Conservation (phyloP, 2,113 vertebrate genomes). For the Anarhynchus alexandrinus region DNA sequence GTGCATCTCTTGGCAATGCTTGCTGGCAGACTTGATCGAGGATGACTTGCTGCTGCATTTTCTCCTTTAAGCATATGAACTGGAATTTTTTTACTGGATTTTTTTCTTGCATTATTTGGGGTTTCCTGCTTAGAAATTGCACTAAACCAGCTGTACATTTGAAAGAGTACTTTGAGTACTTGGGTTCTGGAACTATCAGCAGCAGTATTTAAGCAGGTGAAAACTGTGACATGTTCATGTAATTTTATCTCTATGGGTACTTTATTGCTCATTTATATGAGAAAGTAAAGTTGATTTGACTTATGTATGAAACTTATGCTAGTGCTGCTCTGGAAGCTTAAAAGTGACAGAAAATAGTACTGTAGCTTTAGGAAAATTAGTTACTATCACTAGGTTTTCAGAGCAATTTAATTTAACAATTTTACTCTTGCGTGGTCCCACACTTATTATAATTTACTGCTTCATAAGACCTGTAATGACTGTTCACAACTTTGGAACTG, state of each 20-base stretch:
- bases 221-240: neutral
- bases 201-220: neutral
- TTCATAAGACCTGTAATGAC: neutral
- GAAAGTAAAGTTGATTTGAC: neutral
- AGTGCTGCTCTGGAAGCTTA: neutral
- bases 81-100: neutral
- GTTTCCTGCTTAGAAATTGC: neutral
- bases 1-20: conserved; percentile 12
- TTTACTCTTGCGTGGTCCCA: neutral
- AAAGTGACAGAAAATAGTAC: neutral
- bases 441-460: neutral
- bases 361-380: neutral
- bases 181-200: neutral
- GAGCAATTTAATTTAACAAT: neutral
- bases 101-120: neutral
- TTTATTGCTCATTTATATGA: neutral
- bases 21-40: neutral
- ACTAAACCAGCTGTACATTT: neutral
- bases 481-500: neutral
- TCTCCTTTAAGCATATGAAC: neutral
- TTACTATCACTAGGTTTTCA: neutral
- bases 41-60: neutral
- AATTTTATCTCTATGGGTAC: neutral
- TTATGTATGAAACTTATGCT: neutral
- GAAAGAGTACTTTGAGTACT: neutral